phyloP scores from a whole-genome alignment of 2,888 invertebrate genomes.

The Leptinotarsa rubiginosa region DNA sequence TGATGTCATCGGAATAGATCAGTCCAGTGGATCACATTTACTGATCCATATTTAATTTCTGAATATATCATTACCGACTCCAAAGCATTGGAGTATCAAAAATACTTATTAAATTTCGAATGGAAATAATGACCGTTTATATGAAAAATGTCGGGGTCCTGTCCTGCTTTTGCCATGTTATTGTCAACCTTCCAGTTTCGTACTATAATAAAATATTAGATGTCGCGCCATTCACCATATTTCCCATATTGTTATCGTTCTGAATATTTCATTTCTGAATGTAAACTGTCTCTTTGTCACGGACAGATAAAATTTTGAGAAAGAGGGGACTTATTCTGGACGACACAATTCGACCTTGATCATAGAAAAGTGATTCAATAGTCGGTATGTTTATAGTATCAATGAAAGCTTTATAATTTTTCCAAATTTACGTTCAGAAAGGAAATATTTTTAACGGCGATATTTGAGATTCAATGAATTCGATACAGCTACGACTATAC shows the following conservation, averaged over 20 bases:
- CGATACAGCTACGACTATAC: no score
- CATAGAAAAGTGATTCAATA: neutral
- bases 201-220: conserved; percentile 12
- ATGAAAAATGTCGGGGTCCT: neutral
- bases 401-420: no score
- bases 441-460: no score
- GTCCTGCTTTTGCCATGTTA: neutral
- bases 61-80: no score
- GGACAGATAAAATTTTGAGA: neutral
- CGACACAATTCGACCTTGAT: neutral
- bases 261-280: conserved; percentile 16
- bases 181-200: conserved; percentile 8
- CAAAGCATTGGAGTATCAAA: no score
- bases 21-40: no score
- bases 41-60: no score
- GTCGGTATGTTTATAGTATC: no score
- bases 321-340: neutral
- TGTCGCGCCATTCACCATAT: conserved; percentile 12
- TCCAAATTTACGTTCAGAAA: no score
- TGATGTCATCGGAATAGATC: no score
- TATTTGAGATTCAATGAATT: no score
- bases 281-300: conserved; percentile 1
- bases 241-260: conserved; percentile 9
- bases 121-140: neutral
- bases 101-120: neutral